These are phyloP conservation scores for Cephonodes hylas DNA, from an alignment of 2,888 invertebrate genomes.

Conservation along the genomic window DNA sequence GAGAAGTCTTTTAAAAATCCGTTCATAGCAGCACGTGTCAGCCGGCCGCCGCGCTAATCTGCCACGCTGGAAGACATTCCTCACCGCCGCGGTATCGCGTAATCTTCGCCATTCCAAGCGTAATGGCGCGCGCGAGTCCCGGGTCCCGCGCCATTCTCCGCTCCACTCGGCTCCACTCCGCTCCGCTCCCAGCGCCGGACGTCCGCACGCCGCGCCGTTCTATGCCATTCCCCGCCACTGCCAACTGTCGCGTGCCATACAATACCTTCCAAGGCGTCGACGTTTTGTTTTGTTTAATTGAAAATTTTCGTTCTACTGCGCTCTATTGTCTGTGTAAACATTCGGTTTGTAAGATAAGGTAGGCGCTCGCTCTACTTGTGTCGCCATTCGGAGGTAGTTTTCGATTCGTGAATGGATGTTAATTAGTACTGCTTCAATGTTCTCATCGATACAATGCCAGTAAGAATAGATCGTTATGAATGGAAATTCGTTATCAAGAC, in stretches of 20 bases:
- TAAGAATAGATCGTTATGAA: background rate
- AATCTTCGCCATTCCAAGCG: slow-evolving; percentile 51
- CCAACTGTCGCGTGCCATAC: slow-evolving; percentile 51
- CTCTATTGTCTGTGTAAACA: slow-evolving; percentile 52
- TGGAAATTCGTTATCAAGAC: background rate
- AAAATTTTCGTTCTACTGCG: slow-evolving; percentile 69
- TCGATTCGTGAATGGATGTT: background rate
- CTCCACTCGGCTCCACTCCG: slow-evolving; percentile 40
- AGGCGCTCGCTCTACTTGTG: background rate
- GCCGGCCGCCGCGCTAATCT: slow-evolving; percentile 22
- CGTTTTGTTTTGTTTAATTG: slow-evolving; percentile 74
- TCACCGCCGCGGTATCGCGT: slow-evolving; percentile 45
- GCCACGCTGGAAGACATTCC: slow-evolving; percentile 28
- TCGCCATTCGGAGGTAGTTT: background rate
- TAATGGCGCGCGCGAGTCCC: slow-evolving; percentile 50
- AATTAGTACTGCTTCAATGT: background rate
- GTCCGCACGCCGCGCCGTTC: slow-evolving; percentile 45
- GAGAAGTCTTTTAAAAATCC: slow-evolving; percentile 11
- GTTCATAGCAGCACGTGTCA: slow-evolving; percentile 5
- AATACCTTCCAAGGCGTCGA: slow-evolving; percentile 48
- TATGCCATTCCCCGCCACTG: slow-evolving; percentile 41
- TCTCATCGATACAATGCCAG: background rate
- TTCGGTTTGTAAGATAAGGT: background rate
- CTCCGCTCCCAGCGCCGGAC: slow-evolving; percentile 56
- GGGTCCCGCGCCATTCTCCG: slow-evolving; percentile 39